phyloP scores from a whole-genome alignment of 2,113 vertebrate genomes.

The Epinephelus fuscoguttatus region DNA sequence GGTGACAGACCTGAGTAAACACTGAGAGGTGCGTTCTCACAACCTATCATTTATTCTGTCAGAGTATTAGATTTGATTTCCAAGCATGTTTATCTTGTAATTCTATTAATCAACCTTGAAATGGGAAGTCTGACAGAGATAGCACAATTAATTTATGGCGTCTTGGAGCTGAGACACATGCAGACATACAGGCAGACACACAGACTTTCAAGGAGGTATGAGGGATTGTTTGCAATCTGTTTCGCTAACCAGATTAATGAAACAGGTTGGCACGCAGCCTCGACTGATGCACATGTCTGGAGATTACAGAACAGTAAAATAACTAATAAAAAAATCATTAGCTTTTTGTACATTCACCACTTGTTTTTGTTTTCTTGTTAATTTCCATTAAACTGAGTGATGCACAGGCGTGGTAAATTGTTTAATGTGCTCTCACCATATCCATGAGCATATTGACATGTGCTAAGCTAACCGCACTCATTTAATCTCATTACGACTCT shows the following conservation, averaged over 20 bases:
- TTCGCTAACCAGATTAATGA: slow-evolving; percentile 76
- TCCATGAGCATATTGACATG: slow-evolving; percentile 71
- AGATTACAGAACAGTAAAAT: slow-evolving; percentile 57
- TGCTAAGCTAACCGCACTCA: slow-evolving; percentile 74
- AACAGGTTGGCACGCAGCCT: slow-evolving; percentile 52
- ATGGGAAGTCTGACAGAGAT: slow-evolving; percentile 41
- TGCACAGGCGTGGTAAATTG: slow-evolving; percentile 72
- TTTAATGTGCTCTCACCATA: slow-evolving; percentile 72
- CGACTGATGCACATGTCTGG: slow-evolving; percentile 50
- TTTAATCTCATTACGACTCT: slow-evolving; percentile 82
- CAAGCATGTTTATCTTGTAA: slow-evolving; percentile 50
- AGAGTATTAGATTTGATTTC: slow-evolving; percentile 53
- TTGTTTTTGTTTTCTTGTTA: slow-evolving; percentile 62
- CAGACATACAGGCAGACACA: slow-evolving; percentile 30
- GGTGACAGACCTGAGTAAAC: slow-evolving; percentile 12
- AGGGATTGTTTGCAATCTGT: slow-evolving; percentile 64
- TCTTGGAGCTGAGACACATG: slow-evolving; percentile 28
- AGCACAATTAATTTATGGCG: slow-evolving; percentile 48
- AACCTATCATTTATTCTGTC: slow-evolving; percentile 32
- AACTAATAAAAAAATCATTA: slow-evolving; percentile 66
- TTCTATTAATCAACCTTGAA: slow-evolving; percentile 63
- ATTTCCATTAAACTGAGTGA: slow-evolving; percentile 69
- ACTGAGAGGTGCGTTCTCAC: neutral
- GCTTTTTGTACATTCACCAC: slow-evolving; percentile 57
- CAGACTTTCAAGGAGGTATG: neutral